phyloP scores from a whole-genome alignment of 2,113 vertebrate species.

The Enhydra lutris region DNA sequence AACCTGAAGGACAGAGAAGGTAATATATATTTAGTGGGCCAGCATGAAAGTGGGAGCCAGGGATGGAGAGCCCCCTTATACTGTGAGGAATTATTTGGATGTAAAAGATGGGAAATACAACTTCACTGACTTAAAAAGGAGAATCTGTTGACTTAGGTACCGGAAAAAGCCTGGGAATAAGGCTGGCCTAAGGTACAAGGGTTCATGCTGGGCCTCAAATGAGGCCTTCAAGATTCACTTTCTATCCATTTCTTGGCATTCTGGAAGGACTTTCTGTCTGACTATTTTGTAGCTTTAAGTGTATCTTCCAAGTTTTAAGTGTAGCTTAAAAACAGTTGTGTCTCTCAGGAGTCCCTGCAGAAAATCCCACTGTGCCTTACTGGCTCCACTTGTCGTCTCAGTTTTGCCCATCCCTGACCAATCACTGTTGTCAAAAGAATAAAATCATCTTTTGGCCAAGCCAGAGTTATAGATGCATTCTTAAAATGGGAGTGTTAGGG shows the following conservation, averaged over 20 bases:
- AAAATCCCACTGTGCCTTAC: background rate
- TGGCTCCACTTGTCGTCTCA: background rate
- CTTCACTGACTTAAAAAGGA: background rate
- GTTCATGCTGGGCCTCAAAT: background rate
- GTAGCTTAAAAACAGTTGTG: background rate
- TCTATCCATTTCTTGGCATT: background rate
- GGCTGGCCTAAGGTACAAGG: background rate
- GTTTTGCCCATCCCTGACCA: background rate
- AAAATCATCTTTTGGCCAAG: background rate
- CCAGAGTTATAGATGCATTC: background rate
- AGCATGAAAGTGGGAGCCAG: background rate
- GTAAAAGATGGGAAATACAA: background rate
- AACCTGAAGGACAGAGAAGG: background rate
- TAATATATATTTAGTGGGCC: background rate
- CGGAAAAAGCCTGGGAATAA: background rate
- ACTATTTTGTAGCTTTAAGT: background rate
- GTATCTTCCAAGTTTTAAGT: background rate
- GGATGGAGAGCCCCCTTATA: background rate
- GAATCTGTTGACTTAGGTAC: background rate
- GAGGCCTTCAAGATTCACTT: background rate
- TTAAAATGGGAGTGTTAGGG: background rate
- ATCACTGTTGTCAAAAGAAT: background rate
- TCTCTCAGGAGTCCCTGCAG: background rate
- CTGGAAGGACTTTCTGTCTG: background rate
- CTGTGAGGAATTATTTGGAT: background rate